Conservation (phyloP, 2,888 invertebrate species). For the Fragum sueziense region DNA sequence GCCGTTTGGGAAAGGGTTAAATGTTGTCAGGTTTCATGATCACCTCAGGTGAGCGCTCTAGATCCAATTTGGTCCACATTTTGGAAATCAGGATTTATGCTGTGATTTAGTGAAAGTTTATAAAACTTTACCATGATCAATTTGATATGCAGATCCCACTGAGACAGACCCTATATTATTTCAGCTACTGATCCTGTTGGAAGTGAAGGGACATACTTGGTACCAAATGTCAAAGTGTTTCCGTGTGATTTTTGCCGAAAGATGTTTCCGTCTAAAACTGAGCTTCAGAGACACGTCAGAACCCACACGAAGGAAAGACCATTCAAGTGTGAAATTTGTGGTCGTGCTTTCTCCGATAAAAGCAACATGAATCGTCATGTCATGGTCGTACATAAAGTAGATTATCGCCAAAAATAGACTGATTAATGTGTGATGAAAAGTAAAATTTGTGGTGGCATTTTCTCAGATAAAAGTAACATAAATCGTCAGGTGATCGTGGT, state of each 20-base stretch:
- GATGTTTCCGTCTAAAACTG: not conserved
- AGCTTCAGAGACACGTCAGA: not conserved
- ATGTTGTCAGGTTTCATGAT: too few relatives aligned
- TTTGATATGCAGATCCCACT: too few relatives aligned
- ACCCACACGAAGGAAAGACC: conserved; percentile 6
- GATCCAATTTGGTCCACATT: too few relatives aligned
- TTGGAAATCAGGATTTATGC: too few relatives aligned
- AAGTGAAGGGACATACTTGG: not conserved
- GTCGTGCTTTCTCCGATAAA: not conserved
- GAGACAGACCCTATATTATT: too few relatives aligned
- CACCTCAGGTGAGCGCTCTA: too few relatives aligned
- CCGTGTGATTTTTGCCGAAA: not conserved
- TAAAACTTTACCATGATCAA: too few relatives aligned
- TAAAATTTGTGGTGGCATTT: not conserved
- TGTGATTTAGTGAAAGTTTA: too few relatives aligned
- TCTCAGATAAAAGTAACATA: not conserved
- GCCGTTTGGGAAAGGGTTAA: too few relatives aligned
- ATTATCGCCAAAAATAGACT: too few relatives aligned
- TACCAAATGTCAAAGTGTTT: not conserved
- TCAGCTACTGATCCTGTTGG: not conserved
- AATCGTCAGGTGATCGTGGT: not conserved
- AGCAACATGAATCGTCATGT: not conserved
- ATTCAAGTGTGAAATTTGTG: conserved; percentile 9
- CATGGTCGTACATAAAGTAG: not conserved
- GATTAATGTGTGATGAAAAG: too few relatives aligned